Evolutionary conservation across 1,140 invertebrate genomes (phyloP).

Genomic region (Manduca sexta): DNA sequence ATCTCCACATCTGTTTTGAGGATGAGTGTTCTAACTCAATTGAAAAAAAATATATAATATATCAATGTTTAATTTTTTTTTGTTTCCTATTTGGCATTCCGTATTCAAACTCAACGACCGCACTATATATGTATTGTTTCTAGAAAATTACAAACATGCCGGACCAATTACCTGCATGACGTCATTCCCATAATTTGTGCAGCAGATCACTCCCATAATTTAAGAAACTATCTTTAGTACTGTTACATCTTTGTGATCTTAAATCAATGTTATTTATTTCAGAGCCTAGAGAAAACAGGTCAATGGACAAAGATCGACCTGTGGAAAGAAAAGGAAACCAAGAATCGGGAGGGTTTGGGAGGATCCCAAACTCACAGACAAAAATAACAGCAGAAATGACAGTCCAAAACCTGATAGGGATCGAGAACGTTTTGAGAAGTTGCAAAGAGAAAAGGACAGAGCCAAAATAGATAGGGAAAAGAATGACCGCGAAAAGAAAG

Average conservation of each 20-base stretch:
- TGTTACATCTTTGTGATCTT: too few species aligned
- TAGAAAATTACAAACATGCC: too few species aligned
- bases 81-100: too few species aligned
- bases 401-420: conserved; percentile 39
- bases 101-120: too few species aligned
- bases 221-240: too few species aligned
- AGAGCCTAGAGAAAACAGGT: conserved; percentile 43
- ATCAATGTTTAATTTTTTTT: not conserved
- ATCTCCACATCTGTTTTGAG: too few species aligned
- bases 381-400: conserved; percentile 33
- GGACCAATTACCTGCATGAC: too few species aligned
- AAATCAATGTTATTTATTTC: too few species aligned
- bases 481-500: conserved; percentile 32
- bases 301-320: conserved; percentile 11
- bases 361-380: conserved; percentile 72
- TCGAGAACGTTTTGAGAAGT: conserved; percentile 26
- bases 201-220: too few species aligned
- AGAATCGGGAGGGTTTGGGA: conserved; percentile 40
- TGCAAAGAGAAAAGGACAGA: conserved; percentile 41
- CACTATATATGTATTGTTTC: too few species aligned
- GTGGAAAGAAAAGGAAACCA: conserved; percentile 43
- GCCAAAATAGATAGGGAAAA: conserved; percentile 34
- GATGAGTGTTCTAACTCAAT: too few species aligned
- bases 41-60: not conserved
- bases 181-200: too few species aligned